Base-by-base conservation (phyloP, 2,888 invertebrate species). In the Dimorphilus gyrociliatus region DNA sequence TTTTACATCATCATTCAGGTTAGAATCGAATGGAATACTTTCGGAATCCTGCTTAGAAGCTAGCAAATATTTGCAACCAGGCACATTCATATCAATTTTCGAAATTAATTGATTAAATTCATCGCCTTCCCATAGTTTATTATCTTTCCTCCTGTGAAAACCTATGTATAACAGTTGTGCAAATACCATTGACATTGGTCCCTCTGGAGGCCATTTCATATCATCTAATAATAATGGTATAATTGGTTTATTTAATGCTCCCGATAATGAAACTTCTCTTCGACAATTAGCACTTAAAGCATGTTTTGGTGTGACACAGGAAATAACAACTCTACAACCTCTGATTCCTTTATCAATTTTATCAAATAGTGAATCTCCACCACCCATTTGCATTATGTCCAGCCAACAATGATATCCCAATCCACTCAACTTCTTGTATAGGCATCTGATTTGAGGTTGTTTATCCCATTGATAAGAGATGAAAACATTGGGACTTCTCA, bases 341-440 rank as follows among this genome's bases (percentile, higher is more conserved):
- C 55, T 32, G 16, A 55, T 33, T 3, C 58, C 57, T 10, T 40
- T 34, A 38, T 58, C 58, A 25, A 58, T 56, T 37, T 56, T 56
- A 34, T 58, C 55, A 38, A 48, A 58, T 16, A 58, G 46, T 2
- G 54, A 53, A 35, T 58, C 56, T 4, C 58, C 58, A 3, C 55
- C 55, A 5, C 56, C 58, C 58, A 58, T 58, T 39, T 57, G 56
- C 28, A 46, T 42, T 19, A 58, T 56, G 37, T 58, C 58, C 47
- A 56, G 43, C 58, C 57, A 58, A 28, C 54, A 52, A 13, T 36
- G 41, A 29, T 44, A 50, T 10, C 55, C 57, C 4, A 48, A 37
- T 8, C 38, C 35, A 1, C 40, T 41, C 27, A 58, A 39, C 2
- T 45, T 42, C 16, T 44, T 30, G 36, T 53, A 55, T 28, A 58